Percentiles rank a stretch among this genome's conserved stretches.
phyloP scores from a whole-genome alignment of 2,888 invertebrate species.

The Dendrolimus houi region DNA sequence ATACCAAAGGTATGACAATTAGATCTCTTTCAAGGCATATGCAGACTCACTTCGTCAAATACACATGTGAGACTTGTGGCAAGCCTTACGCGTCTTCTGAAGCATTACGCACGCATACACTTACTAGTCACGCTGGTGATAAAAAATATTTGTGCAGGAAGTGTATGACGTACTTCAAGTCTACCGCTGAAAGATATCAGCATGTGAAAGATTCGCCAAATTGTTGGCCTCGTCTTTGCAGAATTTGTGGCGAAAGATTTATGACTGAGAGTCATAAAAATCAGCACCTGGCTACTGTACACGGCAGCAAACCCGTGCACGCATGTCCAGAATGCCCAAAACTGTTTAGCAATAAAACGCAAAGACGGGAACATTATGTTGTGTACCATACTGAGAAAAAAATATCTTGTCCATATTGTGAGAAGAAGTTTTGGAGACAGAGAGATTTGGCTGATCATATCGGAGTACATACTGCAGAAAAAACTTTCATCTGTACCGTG shows the following conservation, averaged over 20 bases:
- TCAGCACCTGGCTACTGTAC: constrained; percentile 3
- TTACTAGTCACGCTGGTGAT: constrained; percentile 7
- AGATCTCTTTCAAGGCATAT: constrained; percentile 7
- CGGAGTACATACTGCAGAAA: constrained; percentile 12
- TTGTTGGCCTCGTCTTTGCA: constrained; percentile 10
- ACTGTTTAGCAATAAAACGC: constrained; percentile 5
- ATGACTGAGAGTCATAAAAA: constrained; percentile 4
- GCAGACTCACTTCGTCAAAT: constrained; percentile 12
- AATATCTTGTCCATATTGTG: constrained; percentile 9
- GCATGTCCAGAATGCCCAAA: constrained; percentile 10
- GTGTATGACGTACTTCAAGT: constrained; percentile 8
- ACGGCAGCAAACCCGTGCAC: not conserved
- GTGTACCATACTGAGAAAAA: constrained; percentile 8
- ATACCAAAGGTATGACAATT: not conserved
- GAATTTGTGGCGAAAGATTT: constrained; percentile 10
- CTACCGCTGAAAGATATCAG: constrained; percentile 5
- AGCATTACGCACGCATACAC: constrained; percentile 10
- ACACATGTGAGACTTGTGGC: constrained; percentile 16
- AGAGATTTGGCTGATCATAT: constrained; percentile 8
- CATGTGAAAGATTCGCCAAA: constrained; percentile 6
- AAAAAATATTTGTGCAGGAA: constrained; percentile 11
- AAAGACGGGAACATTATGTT: constrained; percentile 9
- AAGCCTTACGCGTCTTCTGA: constrained; percentile 11
- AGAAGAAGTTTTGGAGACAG: constrained; percentile 8
- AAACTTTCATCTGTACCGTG: constrained; percentile 8